These are phyloP conservation scores for Meloidogyne floridensis DNA, from an alignment of 1,140 invertebrate species.

Conservation along the genomic window DNA sequence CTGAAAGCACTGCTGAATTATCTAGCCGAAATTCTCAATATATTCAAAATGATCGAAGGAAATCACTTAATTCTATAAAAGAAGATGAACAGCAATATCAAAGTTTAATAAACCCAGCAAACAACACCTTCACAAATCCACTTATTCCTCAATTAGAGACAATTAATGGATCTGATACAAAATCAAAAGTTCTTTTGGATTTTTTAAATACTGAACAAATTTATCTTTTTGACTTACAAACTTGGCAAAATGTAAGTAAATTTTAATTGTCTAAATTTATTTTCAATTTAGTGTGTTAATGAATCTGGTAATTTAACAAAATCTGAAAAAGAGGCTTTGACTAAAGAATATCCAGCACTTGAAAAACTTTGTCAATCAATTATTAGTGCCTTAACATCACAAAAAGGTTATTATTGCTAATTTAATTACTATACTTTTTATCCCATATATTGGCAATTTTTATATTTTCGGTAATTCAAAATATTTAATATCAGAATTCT, in stretches of 20 bases:
- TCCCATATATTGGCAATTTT: too few species aligned
- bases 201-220: slow-evolving; percentile 51
- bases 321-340: slow-evolving; percentile 47
- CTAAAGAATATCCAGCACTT: slow-evolving; percentile 42
- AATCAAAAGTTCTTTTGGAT: slow-evolving; percentile 53
- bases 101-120: neutral
- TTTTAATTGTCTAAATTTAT: slow-evolving; percentile 2
- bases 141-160: neutral
- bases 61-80: neutral
- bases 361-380: slow-evolving; percentile 43
- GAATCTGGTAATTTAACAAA: slow-evolving; percentile 37
- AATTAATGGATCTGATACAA: slow-evolving; percentile 7
- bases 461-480: too few species aligned
- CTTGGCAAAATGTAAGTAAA: slow-evolving; percentile 47
- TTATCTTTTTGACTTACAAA: slow-evolving; percentile 51
- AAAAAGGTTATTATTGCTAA: slow-evolving; percentile 24
- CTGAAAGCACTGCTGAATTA: neutral
- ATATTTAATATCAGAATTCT: neutral
- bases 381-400: slow-evolving; percentile 31
- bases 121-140: neutral
- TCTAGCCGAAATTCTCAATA: neutral
- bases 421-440: too few species aligned
- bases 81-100: slow-evolving; percentile 13
- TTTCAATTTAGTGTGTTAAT: slow-evolving; percentile 44
- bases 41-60: neutral